A percentile compares a stretch with the other conserved stretches of the same genome.
Evolutionary conservation across 2,113 vertebrate genomes (phyloP).

Genomic region (Pipra filicauda): DNA sequence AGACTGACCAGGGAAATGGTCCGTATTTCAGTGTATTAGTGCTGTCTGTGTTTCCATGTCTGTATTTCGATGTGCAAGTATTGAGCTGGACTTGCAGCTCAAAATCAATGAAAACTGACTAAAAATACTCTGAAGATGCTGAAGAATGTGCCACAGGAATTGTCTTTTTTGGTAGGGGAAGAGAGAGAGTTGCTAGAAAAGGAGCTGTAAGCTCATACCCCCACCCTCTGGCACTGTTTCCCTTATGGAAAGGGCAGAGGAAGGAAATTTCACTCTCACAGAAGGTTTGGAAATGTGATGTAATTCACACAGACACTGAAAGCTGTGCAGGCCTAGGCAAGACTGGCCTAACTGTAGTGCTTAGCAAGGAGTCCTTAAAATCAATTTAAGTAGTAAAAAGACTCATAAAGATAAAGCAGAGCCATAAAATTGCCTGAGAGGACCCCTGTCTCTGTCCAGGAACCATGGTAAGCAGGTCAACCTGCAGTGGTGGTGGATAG

Average conservation of each 20-base stretch:
- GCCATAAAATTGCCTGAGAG: neutral
- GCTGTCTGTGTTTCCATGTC: neutral
- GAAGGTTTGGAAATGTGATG: neutral
- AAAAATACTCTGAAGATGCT: neutral
- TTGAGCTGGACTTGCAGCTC: neutral
- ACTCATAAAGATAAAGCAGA: neutral
- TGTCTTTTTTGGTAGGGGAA: neutral
- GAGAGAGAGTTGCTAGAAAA: neutral
- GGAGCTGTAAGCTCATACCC: neutral
- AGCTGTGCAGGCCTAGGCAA: neutral
- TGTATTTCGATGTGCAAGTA: neutral
- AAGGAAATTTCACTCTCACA: neutral
- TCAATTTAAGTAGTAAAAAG: neutral
- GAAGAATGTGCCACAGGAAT: neutral
- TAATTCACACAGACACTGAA: rapidly evolving
- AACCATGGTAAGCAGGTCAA: neutral
- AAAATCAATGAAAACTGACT: neutral
- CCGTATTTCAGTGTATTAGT: neutral
- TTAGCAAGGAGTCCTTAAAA: neutral
- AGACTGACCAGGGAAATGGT: neutral
- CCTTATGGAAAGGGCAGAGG: rapidly evolving
- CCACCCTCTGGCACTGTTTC: neutral
- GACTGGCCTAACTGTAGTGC: neutral
- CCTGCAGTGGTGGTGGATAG: neutral
- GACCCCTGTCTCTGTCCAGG: neutral